Conservation (phyloP, 2,888 invertebrate genomes). For the Trisateles emortualis region DNA sequence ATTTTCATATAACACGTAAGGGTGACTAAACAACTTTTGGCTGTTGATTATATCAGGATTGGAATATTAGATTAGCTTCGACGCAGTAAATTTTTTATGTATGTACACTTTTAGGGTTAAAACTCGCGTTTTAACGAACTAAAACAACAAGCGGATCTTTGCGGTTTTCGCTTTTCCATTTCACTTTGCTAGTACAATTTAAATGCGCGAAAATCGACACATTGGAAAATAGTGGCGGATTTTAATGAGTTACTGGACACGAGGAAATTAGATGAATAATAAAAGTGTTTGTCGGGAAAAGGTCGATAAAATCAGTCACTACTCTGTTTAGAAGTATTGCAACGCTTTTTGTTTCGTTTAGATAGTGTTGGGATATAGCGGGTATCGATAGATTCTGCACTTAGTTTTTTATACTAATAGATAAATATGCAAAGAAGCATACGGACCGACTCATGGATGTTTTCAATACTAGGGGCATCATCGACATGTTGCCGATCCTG, state of each 20-base stretch:
- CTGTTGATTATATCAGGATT: no score
- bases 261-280: constrained; percentile 75
- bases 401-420: background rate
- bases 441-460: no score
- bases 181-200: constrained; percentile 70
- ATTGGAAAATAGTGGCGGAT: constrained; percentile 71
- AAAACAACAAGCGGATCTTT: constrained; percentile 59
- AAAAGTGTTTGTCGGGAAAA: constrained; percentile 55
- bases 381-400: constrained; percentile 21
- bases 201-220: constrained; percentile 70
- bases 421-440: no score
- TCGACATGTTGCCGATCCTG: no score
- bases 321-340: constrained; percentile 51
- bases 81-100: background rate
- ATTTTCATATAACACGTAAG: no score
- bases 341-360: constrained; percentile 31
- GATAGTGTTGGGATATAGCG: constrained; percentile 25
- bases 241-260: constrained; percentile 72
- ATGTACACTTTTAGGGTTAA: constrained; percentile 26
- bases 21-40: no score
- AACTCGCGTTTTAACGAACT: constrained; percentile 30
- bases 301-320: constrained; percentile 51
- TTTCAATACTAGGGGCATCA: no score
- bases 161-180: constrained; percentile 72
- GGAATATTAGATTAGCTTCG: background rate